Evolutionary conservation across 2,888 invertebrate genomes (phyloP).

Genomic region (Clanis bilineata): DNA sequence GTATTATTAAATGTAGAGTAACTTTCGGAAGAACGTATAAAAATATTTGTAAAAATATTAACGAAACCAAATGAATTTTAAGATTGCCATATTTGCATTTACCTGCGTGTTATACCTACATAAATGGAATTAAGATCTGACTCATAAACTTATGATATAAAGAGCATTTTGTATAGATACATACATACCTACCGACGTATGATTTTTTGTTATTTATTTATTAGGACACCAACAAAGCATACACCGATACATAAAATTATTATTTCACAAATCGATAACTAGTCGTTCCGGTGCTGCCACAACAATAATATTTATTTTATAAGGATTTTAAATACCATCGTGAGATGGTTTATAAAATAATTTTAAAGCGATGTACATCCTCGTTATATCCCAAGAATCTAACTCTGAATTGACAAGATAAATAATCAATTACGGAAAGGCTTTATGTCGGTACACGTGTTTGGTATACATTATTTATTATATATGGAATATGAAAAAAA

Average conservation of each 20-base stretch:
- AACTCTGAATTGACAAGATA: constrained; percentile 4
- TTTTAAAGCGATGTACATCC: background rate
- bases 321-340: no score
- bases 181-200: background rate
- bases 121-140: background rate
- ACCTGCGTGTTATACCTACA: background rate
- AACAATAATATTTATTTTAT: no score
- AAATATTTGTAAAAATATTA: background rate
- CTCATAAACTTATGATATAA: background rate
- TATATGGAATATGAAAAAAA: background rate
- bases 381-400: constrained; percentile 6
- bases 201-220: no score
- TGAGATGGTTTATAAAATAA: background rate
- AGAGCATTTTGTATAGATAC: background rate
- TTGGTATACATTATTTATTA: background rate
- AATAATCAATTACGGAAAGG: constrained; percentile 22
- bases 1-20: background rate
- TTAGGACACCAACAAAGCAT: no score
- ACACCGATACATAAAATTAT: no score
- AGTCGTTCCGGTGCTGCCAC: no score
- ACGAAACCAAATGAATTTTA: background rate
- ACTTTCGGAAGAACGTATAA: background rate
- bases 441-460: constrained; percentile 18
- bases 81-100: background rate
- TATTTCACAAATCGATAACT: no score